A percentile compares a stretch with the other conserved stretches of the same genome.
phyloP scores from a whole-genome alignment of 2,797 vertebrate species.

The Enteromius mattozi region DNA sequence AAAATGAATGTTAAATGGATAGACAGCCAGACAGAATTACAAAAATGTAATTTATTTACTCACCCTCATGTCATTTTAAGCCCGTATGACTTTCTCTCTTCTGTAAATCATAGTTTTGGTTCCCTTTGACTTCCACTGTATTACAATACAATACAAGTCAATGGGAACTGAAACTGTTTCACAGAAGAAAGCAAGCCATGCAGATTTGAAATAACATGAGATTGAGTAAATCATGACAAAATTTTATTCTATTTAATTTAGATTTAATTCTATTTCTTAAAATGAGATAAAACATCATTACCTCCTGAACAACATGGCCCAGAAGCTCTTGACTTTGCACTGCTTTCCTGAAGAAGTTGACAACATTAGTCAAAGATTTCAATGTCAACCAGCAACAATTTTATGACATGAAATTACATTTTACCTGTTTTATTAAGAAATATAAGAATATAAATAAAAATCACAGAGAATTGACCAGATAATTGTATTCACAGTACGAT shows the following conservation, averaged over 20 bases:
- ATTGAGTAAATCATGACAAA: no score
- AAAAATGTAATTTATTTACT: neutral
- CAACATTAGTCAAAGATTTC: constrained; percentile 2
- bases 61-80: neutral
- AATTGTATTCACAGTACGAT: neutral
- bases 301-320: constrained; percentile 84
- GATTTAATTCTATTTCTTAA: neutral
- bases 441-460: neutral
- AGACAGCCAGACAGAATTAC: no score
- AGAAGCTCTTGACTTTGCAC: constrained; percentile 85
- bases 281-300: constrained; percentile 58
- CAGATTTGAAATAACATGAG: neutral
- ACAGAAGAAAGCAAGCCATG: neutral
- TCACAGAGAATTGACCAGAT: neutral
- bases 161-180: neutral
- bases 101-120: neutral
- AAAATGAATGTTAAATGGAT: neutral
- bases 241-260: neutral
- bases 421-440: neutral
- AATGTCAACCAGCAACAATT: neutral
- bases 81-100: neutral
- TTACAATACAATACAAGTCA: neutral
- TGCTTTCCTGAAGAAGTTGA: constrained; percentile 79
- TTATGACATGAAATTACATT: neutral
- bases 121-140: neutral